Base-by-base conservation (phyloP, 2,797 vertebrate species). In the Steatocranus sp. region DNA sequence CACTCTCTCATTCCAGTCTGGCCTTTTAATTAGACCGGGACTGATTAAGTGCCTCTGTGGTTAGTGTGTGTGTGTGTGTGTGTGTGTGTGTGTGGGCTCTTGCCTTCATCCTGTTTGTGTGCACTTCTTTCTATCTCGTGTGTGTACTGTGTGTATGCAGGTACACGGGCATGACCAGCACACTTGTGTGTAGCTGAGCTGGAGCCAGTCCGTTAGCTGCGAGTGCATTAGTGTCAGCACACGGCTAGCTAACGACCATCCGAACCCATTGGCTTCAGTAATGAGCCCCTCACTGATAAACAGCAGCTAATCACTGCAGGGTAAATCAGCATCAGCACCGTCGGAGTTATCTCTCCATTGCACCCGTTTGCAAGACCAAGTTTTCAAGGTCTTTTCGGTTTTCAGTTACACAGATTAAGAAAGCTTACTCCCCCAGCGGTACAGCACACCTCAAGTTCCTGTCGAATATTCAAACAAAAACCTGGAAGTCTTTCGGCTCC, bases 1-100 rank as follows among this genome's bases (percentile, higher is more conserved):
- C 84, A 49, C 86, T 88, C 83, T 83, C 89, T 94, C 86, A 88
- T 89, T 92, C 85, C 85, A 83, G 88, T 83, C 89, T 86, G 90
- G 88, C 88, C 92, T 95, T 96, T 96, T 96, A 95, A 96, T 96
- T 96, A 96, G 88, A 88, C 84, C 34, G 73, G 89, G 87, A 93
- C 94, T 95, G 93, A 96, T 96, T 95, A 94, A 95, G 89, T 93
- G 89, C 86, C 87, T 91, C 87, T 90, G 86, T 88, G 88, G 86
- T 93, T 63, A 46, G 87, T 93, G 56, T 58, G 83, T 76, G 74
- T 32, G 27, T 17, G 43, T 17, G 6, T 17, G 46, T 78, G 84
- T 63, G 68, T 41, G 36, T 54, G 50, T 83, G 74, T 27, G 76
- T 79, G 51, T 27, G 34, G 2, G 11, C 73, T 79, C 49, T 46